Evolutionary conservation across 2,888 invertebrate genomes (phyloP), one percentile per base, ranked within the genome.

Genomic region (Sceliomorpha sp.): DNA sequence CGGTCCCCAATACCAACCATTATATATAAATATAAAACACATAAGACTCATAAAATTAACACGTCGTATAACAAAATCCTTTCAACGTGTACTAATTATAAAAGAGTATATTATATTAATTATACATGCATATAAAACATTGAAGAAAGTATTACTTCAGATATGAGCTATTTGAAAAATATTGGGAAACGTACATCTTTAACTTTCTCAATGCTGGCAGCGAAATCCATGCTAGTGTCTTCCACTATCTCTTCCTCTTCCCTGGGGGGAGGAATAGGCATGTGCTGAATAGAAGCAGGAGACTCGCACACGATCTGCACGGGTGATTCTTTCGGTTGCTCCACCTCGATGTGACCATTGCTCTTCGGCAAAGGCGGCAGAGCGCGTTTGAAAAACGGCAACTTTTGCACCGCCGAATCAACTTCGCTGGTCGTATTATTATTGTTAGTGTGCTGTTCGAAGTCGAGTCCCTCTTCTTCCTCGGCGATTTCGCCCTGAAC

Each of bases 1-100:
- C 26, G 97, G 96, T 66, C 97, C 97, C 97, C 97, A 97, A 87
- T 97, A 97, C 97, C 97, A 97, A 34, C 96, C 97, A 86, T 96
- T 96, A 12, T 12, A 7, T 4, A 20, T 29, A 29, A 29, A n/a
- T 29, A 29, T 29, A 8, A 36, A 12, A 14, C n/a, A 32, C n/a
- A 32, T n/a, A 12, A 9, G 12, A 4, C 29, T 39, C 32, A 3
- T 1, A 26, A 40, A 14, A 15, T 13, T 6, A 34, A 17, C 1
- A n/a, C n/a, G n/a, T n/a, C n/a, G n/a, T n/a, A n/a, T n/a, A n/a
- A n/a, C n/a, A n/a, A n/a, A n/a, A n/a, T n/a, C n/a, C n/a, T n/a
- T n/a, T n/a, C n/a, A n/a, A n/a, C n/a, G n/a, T n/a, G n/a, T n/a
- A n/a, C n/a, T n/a, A n/a, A n/a, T n/a, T n/a, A n/a, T n/a, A n/a